Percentiles rank a stretch among this genome's conserved stretches.
These are phyloP conservation scores for Uropetala carovei DNA, from an alignment of 2,888 invertebrate species.

Conservation along the genomic window DNA sequence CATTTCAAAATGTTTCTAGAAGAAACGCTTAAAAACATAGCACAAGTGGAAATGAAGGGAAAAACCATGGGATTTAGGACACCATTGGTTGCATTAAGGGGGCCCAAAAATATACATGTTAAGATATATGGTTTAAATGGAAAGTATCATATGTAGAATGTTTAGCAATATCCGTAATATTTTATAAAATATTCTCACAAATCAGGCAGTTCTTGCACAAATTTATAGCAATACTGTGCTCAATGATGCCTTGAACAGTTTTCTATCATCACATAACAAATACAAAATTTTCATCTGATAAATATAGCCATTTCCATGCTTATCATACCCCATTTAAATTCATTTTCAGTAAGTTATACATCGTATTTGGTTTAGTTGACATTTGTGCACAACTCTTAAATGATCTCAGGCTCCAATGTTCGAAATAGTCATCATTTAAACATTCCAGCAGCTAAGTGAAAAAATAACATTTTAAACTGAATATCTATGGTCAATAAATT, in stretches of 20 bases:
- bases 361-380: neutral
- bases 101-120: neutral
- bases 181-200: slow-evolving; percentile 8
- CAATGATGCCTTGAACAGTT: neutral
- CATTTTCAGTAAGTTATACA: neutral
- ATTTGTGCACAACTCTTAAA: neutral
- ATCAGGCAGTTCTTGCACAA: neutral
- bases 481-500: neutral
- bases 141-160: neutral
- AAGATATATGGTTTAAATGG: neutral
- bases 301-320: neutral
- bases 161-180: neutral
- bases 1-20: too few species aligned
- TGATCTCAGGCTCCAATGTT: neutral
- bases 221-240: neutral
- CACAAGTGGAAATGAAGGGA: too few species aligned
- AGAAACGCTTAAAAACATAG: too few species aligned
- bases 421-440: neutral
- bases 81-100: too few species aligned
- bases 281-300: neutral
- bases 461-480: neutral
- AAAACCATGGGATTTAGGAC: too few species aligned
- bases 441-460: neutral
- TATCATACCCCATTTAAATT: neutral
- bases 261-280: neutral